A percentile compares a stretch with the other conserved stretches of the same genome.
These are phyloP conservation scores for Acleris laterana DNA, from an alignment of 2,888 invertebrate species.

Conservation along the genomic window DNA sequence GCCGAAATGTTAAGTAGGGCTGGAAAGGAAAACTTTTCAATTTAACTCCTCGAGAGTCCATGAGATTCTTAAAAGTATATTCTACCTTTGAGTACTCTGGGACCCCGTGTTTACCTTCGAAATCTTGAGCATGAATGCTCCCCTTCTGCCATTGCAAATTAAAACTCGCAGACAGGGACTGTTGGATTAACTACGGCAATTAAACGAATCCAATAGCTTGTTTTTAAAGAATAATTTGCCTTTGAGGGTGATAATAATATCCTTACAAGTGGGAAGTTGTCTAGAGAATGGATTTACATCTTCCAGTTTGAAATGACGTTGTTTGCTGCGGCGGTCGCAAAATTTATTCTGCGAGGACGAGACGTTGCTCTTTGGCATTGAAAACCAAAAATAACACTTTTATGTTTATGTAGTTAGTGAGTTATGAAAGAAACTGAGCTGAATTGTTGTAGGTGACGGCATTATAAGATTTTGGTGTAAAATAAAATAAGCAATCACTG, in stretches of 20 bases:
- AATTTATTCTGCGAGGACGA: no score
- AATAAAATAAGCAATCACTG: no score
- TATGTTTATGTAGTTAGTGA: no score
- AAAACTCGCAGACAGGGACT: conserved; percentile 21
- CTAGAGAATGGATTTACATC: not conserved
- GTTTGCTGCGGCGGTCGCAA: no score
- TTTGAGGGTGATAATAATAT: no score
- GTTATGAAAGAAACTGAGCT: no score
- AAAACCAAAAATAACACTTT: no score
- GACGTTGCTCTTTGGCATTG: not conserved
- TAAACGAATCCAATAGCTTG: conserved; percentile 13
- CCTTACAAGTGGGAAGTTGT: conserved; percentile 3
- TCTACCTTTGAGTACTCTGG: conserved; percentile 21
- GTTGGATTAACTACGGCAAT: conserved; percentile 13
- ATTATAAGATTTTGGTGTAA: no score
- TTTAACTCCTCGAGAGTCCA: conserved; percentile 32
- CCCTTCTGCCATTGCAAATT: conserved; percentile 25
- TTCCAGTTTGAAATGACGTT: no score
- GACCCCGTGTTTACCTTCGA: conserved; percentile 20
- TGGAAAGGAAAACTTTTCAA: conserved; percentile 33
- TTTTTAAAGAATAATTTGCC: not conserved
- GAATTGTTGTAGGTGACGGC: no score
- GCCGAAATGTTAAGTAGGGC: conserved; percentile 25
- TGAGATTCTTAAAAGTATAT: conserved; percentile 30
- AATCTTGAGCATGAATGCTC: conserved; percentile 1